Percentiles rank a stretch among this genome's conserved stretches.
Conservation (phyloP, 2,888 invertebrate species). For the Camptogramma bilineatum region DNA sequence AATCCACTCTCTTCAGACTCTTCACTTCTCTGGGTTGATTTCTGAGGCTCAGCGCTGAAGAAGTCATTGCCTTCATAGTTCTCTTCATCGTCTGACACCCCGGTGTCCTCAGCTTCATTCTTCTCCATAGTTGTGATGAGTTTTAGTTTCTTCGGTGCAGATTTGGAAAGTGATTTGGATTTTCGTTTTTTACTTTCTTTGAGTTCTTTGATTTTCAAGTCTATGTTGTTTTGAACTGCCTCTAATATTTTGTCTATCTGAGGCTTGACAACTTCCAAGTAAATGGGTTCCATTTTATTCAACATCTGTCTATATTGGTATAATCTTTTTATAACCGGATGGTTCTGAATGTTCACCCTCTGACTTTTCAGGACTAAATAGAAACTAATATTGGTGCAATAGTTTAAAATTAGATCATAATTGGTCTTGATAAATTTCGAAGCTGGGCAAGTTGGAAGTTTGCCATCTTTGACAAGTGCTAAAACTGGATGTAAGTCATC, state of each 20-base stretch:
- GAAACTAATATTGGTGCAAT: constrained; percentile 94
- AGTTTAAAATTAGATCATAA: constrained; percentile 90
- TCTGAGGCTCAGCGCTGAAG: constrained; percentile 53
- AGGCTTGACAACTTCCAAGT: constrained; percentile 87
- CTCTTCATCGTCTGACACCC: constrained; percentile 77
- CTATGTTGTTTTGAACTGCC: constrained; percentile 78
- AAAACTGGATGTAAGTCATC: constrained; percentile 89
- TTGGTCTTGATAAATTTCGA: constrained; percentile 90
- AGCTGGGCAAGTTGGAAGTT: constrained; percentile 87
- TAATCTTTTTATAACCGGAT: constrained; percentile 95
- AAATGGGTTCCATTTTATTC: constrained; percentile 89
- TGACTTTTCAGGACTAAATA: constrained; percentile 94
- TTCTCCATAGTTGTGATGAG: constrained; percentile 70
- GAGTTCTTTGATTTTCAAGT: constrained; percentile 59
- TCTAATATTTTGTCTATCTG: constrained; percentile 88
- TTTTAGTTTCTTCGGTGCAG: constrained; percentile 72
- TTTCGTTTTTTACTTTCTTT: constrained; percentile 65
- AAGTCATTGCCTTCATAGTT: constrained; percentile 74
- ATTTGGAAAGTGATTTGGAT: constrained; percentile 55
- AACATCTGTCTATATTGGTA: constrained; percentile 92
- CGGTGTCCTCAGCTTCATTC: constrained; percentile 75
- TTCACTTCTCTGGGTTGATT: constrained; percentile 54
- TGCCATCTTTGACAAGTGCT: constrained; percentile 85
- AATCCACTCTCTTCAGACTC: constrained; percentile 79
- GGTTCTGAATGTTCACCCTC: constrained; percentile 89